phyloP scores from a whole-genome alignment of 2,888 invertebrate genomes.

The Phoenoteleia sp. region DNA sequence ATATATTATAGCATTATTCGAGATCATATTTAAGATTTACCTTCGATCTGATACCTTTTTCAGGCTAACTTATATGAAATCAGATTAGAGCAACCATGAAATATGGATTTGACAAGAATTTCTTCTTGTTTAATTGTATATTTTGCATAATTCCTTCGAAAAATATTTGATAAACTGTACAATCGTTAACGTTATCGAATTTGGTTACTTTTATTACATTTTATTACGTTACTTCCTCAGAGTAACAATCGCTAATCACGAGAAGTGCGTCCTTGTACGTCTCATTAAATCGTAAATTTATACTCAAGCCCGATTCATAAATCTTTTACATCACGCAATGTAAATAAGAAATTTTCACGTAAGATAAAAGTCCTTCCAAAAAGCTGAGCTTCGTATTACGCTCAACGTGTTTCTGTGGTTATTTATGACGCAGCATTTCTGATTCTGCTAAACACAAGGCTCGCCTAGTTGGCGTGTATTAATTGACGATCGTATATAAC shows the following conservation, averaged over 20 bases:
- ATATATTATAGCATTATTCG: too few relatives aligned
- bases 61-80: too few relatives aligned
- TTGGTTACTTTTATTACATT: background rate
- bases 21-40: too few relatives aligned
- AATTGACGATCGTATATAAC: slow-evolving; percentile 24
- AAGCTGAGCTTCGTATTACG: background rate
- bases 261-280: background rate
- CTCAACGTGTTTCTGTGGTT: slow-evolving; percentile 4
- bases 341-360: slow-evolving; percentile 28
- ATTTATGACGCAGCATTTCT: slow-evolving; percentile 9
- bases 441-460: background rate
- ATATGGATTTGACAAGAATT: too few relatives aligned
- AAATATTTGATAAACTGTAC: too few relatives aligned
- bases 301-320: background rate
- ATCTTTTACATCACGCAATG: slow-evolving; percentile 1
- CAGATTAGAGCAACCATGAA: too few relatives aligned
- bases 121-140: too few relatives aligned
- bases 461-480: background rate
- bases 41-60: too few relatives aligned
- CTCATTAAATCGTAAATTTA: slow-evolving; percentile 20
- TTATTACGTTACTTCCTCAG: background rate
- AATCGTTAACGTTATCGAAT: background rate
- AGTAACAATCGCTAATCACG: background rate
- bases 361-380: slow-evolving; percentile 20
- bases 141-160: too few relatives aligned